Evolutionary conservation across 2,797 vertebrate genomes (phyloP).

Genomic region (Aphelocoma californica): DNA sequence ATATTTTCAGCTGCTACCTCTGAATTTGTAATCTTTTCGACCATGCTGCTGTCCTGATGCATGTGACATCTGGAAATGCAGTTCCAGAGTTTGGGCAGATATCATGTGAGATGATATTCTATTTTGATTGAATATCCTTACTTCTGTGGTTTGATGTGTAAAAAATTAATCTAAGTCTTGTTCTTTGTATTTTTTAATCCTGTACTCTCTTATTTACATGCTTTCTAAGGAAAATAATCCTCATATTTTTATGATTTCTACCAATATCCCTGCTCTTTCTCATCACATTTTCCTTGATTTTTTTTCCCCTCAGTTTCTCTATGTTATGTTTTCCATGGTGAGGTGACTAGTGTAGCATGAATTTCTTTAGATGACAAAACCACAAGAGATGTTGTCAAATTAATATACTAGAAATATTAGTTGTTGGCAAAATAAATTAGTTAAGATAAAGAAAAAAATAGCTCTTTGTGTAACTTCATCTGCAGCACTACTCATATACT

Average conservation of each 20-base stretch:
- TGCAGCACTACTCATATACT: not conserved
- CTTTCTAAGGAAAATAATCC: not conserved
- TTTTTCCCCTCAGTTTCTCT: not conserved
- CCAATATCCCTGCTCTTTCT: not conserved
- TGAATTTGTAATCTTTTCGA: not conserved
- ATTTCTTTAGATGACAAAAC: not conserved
- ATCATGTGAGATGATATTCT: not conserved
- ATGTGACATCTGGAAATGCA: not conserved
- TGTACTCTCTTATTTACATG: not conserved
- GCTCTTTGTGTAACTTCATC: not conserved
- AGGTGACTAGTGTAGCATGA: not conserved
- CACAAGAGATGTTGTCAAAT: not conserved
- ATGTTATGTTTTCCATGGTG: not conserved
- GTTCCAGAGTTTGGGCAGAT: not conserved
- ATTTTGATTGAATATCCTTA: not conserved
- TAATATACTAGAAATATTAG: not conserved
- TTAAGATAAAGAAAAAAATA: not conserved
- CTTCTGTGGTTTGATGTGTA: not conserved
- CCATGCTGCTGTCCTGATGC: not conserved
- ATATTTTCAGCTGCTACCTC: not conserved
- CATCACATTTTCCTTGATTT: not conserved
- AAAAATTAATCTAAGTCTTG: not conserved
- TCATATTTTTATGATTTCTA: not conserved
- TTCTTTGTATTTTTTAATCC: not conserved
- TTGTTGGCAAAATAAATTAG: not conserved